phyloP scores from a whole-genome alignment of 2,888 invertebrate genomes.

The Loripinus fragilis region DNA sequence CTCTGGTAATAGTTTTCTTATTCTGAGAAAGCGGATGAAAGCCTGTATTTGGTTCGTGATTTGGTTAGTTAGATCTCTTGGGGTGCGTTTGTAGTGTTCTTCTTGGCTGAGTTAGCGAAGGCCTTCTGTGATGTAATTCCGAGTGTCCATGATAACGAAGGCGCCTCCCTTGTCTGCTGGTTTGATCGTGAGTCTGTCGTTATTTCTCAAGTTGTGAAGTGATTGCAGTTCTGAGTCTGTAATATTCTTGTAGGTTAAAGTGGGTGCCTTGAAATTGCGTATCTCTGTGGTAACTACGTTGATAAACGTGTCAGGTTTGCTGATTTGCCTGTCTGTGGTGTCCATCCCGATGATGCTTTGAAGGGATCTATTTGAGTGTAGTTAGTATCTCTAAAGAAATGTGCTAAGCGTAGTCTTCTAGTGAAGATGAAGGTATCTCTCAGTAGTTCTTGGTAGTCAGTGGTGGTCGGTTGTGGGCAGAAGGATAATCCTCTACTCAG shows the following conservation, averaged over 20 bases:
- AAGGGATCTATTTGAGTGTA: not conserved
- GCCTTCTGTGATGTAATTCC: too few species aligned
- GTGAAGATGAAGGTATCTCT: not conserved
- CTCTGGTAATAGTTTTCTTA: too few species aligned
- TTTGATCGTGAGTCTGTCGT: too few species aligned
- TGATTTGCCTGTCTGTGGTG: not conserved
- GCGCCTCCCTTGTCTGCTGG: too few species aligned
- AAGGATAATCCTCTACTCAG: not conserved
- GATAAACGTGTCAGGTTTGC: not conserved
- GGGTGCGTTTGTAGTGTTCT: too few species aligned
- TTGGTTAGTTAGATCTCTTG: too few species aligned
- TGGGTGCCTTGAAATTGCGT: not conserved
- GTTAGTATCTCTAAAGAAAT: not conserved
- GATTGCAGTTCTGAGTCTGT: not conserved
- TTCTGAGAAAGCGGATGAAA: too few species aligned
- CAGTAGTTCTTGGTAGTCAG: not conserved
- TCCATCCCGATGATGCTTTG: not conserved
- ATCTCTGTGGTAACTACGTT: not conserved
- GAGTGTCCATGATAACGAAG: too few species aligned
- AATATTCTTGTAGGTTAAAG: not conserved
- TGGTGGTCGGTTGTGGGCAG: not conserved
- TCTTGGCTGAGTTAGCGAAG: too few species aligned
- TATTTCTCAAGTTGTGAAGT: too few species aligned
- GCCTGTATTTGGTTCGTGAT: too few species aligned
- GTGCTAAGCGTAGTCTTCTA: not conserved